A percentile compares a stretch with the other conserved stretches of the same genome.
Conservation (phyloP, 2,797 vertebrate genomes). For the Triplophysa bombifrons region DNA sequence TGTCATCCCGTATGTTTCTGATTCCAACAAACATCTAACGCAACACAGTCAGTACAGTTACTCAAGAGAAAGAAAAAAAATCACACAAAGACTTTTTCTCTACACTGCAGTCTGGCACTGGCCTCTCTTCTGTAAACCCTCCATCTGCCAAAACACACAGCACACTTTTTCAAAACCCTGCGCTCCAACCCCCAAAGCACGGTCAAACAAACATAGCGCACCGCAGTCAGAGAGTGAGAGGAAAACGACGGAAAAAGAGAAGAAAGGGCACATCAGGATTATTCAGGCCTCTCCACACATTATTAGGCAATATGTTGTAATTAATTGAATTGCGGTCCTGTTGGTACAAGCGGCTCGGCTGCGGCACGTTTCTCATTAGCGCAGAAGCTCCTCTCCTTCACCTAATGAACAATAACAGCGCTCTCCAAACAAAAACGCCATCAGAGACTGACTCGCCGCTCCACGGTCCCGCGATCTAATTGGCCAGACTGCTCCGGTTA, state of each 20-base stretch:
- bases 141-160: conserved; percentile 62
- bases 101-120: conserved; percentile 38
- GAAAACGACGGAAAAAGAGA: conserved; percentile 1
- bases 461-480: conserved; percentile 64
- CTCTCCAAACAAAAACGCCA: conserved; percentile 66
- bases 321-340: conserved; percentile 74
- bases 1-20: background rate
- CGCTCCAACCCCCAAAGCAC: conserved; percentile 56
- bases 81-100: conserved; percentile 15
- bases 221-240: conserved; percentile 9
- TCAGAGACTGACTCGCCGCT: conserved; percentile 64
- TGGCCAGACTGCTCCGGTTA: conserved; percentile 72
- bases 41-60: background rate
- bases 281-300: conserved; percentile 64
- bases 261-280: conserved; percentile 42
- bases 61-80: background rate
- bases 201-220: conserved; percentile 27
- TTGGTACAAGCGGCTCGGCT: conserved; percentile 65
- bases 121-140: conserved; percentile 12
- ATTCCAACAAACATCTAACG: conserved; percentile 25
- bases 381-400: conserved; percentile 63
- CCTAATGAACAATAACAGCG: conserved; percentile 79
- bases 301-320: conserved; percentile 72
- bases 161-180: conserved; percentile 58
- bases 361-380: conserved; percentile 73